Base-by-base conservation (phyloP, 2,797 vertebrate genomes). In the Acanthiza pusilla region DNA sequence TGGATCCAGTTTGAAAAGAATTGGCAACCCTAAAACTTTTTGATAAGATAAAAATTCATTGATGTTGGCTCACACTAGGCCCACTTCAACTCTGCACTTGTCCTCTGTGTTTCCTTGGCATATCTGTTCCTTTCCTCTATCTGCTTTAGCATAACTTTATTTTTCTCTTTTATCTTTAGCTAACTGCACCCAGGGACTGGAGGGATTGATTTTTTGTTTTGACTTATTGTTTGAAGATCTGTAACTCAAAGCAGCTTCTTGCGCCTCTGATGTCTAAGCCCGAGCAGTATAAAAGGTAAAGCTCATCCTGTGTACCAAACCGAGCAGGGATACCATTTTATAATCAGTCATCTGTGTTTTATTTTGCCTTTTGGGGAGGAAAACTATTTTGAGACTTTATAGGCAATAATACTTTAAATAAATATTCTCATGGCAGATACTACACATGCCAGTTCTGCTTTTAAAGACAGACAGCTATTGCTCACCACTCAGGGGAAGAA, bases 211-310 rank as follows among this genome's bases (percentile, higher is more conserved):
- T 98, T 98, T 98, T 99, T 98, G 98, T 99, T 99, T 98, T 98
- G 98, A 99, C 98, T 98, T 98, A 98, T 98, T 98, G 98, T 99
- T 99, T 99, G 99, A 99, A 99, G 98, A 98, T 98, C 98, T 98
- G 98, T 98, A 98, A 98, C 98, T 99, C 99, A 99, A 99, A 99
- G 99, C 98, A 98, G 97, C 98, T 98, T 95, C 98, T 98, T 97
- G 96, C 80, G 98, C 98, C 98, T 99, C 98, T 99, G 99, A 99
- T 99, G 98, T 99, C 97, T 98, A 97, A 98, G 98, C 98, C 97
- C 96, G 97, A 98, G 97, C 97, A 82, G 98, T 98, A 99, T 99
- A 98, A 99, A 99, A 99, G 98, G 98, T 98, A 99, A 98, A 98
- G 97, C 98, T 98, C 96, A 96, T 97, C 97, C 98, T 97, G 97